Evolutionary conservation across 2,888 invertebrate species (phyloP).

Genomic region (Macrophya annulata): DNA sequence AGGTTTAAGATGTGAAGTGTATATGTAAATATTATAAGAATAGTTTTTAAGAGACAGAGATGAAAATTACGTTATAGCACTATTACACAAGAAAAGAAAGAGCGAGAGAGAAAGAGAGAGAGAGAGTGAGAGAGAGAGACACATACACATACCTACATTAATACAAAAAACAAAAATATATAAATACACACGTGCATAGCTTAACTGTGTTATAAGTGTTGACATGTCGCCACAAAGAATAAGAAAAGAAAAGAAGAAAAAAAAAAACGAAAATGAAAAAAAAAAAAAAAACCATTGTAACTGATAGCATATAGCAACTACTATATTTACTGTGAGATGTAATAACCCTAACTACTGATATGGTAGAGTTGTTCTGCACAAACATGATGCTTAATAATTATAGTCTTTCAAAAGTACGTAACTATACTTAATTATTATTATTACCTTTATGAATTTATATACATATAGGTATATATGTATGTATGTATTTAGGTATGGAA

Average conservation of each 20-base stretch:
- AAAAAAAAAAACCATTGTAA: constrained; percentile 62
- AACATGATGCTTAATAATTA: constrained; percentile 76
- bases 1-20: constrained; percentile 37
- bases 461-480: not conserved
- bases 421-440: constrained; percentile 52
- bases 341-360: constrained; percentile 73
- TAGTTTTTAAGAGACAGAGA: constrained; percentile 60
- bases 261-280: constrained; percentile 58
- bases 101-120: constrained; percentile 32
- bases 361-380: constrained; percentile 74
- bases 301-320: constrained; percentile 71
- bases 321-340: constrained; percentile 76
- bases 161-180: constrained; percentile 45
- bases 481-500: not conserved
- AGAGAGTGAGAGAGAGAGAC: no score
- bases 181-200: constrained; percentile 65
- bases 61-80: constrained; percentile 50
- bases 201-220: constrained; percentile 73
- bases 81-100: constrained; percentile 47
- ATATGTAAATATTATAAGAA: constrained; percentile 54
- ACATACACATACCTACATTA: constrained; percentile 56
- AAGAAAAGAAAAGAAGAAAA: constrained; percentile 56
- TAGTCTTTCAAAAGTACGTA: constrained; percentile 67
- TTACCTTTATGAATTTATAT: constrained; percentile 7
- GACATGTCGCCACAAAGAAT: constrained; percentile 60